Conservation (phyloP, 1,140 invertebrate species). For the Maconellicoccus hirsutus region DNA sequence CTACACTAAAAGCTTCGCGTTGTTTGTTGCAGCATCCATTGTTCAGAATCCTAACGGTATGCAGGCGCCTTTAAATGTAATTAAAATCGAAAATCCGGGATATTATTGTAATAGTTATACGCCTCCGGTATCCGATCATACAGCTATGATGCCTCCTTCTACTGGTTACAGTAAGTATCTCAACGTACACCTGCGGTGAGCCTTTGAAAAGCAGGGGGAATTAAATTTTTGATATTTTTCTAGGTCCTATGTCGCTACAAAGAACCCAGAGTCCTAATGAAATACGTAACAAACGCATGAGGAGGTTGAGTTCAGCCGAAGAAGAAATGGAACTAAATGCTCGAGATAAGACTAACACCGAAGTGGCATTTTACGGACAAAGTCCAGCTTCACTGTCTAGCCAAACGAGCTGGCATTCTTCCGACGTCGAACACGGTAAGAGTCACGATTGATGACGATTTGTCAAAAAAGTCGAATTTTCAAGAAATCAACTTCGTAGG, state of each 20-base stretch:
- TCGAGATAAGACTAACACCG: constrained; percentile 35
- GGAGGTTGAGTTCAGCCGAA: constrained; percentile 46
- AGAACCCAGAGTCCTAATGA: constrained; percentile 40
- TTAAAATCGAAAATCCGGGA: constrained; percentile 78
- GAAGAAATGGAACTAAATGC: constrained; percentile 42
- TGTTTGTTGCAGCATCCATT: constrained; percentile 70
- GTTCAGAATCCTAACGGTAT: constrained; percentile 76
- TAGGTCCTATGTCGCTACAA: constrained; percentile 36
- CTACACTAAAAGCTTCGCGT: background rate
- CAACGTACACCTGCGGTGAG: background rate
- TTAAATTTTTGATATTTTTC: background rate
- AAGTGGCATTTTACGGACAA: constrained; percentile 46
- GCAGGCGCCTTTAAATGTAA: constrained; percentile 63
- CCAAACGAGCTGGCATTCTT: constrained; percentile 44
- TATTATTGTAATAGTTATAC: constrained; percentile 90
- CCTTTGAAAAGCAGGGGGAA: background rate
- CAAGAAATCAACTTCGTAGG: constrained; percentile 36
- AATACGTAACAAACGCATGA: constrained; percentile 42
- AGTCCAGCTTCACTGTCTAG: constrained; percentile 42
- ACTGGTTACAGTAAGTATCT: constrained; percentile 47
- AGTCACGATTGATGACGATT: too few species aligned
- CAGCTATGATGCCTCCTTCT: constrained; percentile 43
- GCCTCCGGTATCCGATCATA: constrained; percentile 49
- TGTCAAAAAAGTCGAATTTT: too few species aligned
- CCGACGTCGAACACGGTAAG: constrained; percentile 43